Base-by-base conservation (phyloP, 2,113 vertebrate species). In the Aleadryas rufinucha region DNA sequence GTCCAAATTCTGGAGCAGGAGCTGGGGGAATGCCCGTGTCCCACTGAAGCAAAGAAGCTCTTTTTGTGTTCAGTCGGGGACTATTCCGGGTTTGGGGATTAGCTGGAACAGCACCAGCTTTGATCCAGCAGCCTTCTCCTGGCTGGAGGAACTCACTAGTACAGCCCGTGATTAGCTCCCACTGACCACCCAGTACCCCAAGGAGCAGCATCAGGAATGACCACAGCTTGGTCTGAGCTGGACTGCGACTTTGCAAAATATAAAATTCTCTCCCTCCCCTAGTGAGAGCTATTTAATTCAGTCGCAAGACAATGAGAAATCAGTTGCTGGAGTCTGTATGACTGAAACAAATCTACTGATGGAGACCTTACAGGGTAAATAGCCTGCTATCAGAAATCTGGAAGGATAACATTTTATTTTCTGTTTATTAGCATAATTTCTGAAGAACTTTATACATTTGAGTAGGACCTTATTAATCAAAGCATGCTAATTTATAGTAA, bases 41-140 rank as follows among this genome's bases (percentile, higher is more conserved):
- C 28, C 6, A 1, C 33, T 35, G 41, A 20, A 52, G 21, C 8
- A 8, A 7, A 26, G 20, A 22, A 24, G n/a, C 21, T 19, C 13
- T 8, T 41, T 27, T 24, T 0, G 9, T 30, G 41, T n/a, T 16
- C 16, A 1, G 12, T 4, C 18, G 8, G 41, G 8, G 31, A 10
- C n/a, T 3, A 1, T 24, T 44, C 23, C 9, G 39, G 7, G 12
- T 60, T 42, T 45, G 57, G 42, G n/a, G 33, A 21, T 66, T 12
- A 7, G 5, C 49, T 50, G 41, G 21, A 10, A 22, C 9, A 21
- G 22, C 27, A 3, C 9, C 42, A 4, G 26, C 35, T 26, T 9
- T n/a, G 33, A 5, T 16, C 17, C 47, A 39, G 1, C 13, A 31
- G 50, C 28, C n/a, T 44, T 11, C 13, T 42, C 21, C n/a, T 5